Evolutionary conservation across 35 echinoderm and acorn worm genomes (phyloP).

Genomic region (Heliocidaris tuberculata): DNA sequence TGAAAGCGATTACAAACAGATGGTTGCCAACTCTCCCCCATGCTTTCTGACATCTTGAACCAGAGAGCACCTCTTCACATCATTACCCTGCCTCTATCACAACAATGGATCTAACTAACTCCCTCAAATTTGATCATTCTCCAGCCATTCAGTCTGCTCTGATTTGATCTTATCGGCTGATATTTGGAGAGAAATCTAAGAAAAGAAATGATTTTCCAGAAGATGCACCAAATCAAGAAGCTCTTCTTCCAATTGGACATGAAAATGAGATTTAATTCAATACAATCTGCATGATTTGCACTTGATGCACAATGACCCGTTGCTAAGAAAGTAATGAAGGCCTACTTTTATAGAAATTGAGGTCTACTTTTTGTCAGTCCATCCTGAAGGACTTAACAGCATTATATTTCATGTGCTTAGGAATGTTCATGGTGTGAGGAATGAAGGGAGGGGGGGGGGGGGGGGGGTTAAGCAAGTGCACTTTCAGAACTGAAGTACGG

Average conservation of each 20-base stretch:
- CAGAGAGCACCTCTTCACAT: not conserved
- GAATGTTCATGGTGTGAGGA: too few relatives aligned
- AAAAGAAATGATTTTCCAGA: not conserved
- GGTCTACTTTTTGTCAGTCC: too few relatives aligned
- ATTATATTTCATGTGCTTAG: not conserved
- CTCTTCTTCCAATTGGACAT: too few relatives aligned
- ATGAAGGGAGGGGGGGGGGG: too few relatives aligned
- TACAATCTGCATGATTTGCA: too few relatives aligned
- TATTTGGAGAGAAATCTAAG: not conserved
- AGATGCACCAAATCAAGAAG: not conserved
- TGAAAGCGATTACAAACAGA: slow-evolving; percentile 21
- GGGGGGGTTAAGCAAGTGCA: too few relatives aligned
- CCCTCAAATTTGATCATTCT: not conserved
- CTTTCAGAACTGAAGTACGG: too few relatives aligned
- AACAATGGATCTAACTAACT: not conserved
- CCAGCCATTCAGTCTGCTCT: not conserved
- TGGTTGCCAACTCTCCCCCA: slow-evolving; percentile 9
- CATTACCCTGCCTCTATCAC: not conserved
- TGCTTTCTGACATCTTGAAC: not conserved
- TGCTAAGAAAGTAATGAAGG: too few relatives aligned
- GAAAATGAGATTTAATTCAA: too few relatives aligned
- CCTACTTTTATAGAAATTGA: too few relatives aligned
- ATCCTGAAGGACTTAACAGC: not conserved
- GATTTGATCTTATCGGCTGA: not conserved
- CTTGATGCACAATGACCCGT: too few relatives aligned